Evolutionary conservation across 1,140 invertebrate species (phyloP), one percentile per base, ranked within the genome.

Genomic region (Drosophila suzukii): DNA sequence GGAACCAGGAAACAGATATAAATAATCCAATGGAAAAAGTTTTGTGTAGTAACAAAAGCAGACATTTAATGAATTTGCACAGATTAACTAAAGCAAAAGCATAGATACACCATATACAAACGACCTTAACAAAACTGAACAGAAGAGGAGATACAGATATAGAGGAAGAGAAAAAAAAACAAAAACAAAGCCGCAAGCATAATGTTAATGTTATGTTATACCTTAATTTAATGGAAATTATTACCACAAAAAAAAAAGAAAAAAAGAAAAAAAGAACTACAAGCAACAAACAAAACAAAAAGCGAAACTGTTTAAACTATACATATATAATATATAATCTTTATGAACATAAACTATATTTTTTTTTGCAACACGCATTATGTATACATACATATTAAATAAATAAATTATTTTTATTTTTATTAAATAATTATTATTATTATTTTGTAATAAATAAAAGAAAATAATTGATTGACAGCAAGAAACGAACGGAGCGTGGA

Each of bases 381-480:
- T 76, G 73, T 66, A 78, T 81, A 85, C 70, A 86, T 86, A 86
- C 53, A 88, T 75, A 82, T 72, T 78, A 75, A 86, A 88, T 86
- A 86, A 81, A 86, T 88, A 86, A 86, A 86, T 86, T 86, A 86
- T 86, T 85, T 85, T 76, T 76, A 76, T 76, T 76, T 77, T 85
- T 85, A 85, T 86, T 85, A 81, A 86, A 85, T 85, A 77, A 77
- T 55, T 78, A 78, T 78, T 83, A 82, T 84, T 77, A 82, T 83
- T 85, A 85, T 85, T 85, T 81, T 81, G 82, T 81, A 86, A 85
- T 78, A 81, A 85, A 86, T 67, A 67, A 76, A 50, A 76, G 46
- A 47, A 61, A 74, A 51, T 53, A 81, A 61, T 66, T 49, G 47
- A 73, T 75, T 81, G 65, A 81, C 43, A 61, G 73, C 12, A 66